Evolutionary conservation across 2,113 vertebrate genomes (phyloP).

Genomic region (Eclectus roratus): DNA sequence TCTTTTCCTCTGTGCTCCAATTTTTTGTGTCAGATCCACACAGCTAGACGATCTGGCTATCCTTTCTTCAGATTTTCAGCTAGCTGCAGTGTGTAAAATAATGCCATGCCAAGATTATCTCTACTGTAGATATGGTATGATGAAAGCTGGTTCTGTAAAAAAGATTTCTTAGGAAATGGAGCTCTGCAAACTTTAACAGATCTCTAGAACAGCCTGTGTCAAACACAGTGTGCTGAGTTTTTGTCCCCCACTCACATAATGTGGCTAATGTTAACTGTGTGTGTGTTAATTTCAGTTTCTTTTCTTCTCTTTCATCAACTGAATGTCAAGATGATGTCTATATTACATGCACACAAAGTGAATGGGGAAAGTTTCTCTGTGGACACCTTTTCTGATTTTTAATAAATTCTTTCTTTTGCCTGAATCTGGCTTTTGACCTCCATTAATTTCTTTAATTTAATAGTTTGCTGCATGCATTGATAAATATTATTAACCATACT

Average conservation of each 20-base stretch:
- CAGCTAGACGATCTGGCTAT: background rate
- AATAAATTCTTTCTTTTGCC: constrained; percentile 60
- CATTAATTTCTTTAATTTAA: constrained; percentile 68
- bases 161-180: background rate
- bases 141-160: background rate
- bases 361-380: background rate
- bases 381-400: constrained; percentile 44
- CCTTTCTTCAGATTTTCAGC: constrained; percentile 16
- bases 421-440: constrained; percentile 62
- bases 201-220: background rate
- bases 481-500: constrained; percentile 21
- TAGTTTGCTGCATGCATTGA: constrained; percentile 39
- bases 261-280: background rate
- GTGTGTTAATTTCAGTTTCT: constrained; percentile 37
- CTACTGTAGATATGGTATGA: background rate
- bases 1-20: background rate
- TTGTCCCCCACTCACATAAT: background rate
- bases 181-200: constrained; percentile 1
- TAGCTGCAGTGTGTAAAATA: constrained; percentile 7
- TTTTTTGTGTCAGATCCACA: constrained; percentile 31
- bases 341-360: constrained; percentile 43
- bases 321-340: constrained; percentile 64
- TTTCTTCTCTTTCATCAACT: constrained; percentile 49
- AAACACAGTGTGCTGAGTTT: background rate
- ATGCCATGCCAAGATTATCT: background rate